phyloP scores from a whole-genome alignment of 2,797 vertebrate species.

The Peromyscus nudipes region DNA sequence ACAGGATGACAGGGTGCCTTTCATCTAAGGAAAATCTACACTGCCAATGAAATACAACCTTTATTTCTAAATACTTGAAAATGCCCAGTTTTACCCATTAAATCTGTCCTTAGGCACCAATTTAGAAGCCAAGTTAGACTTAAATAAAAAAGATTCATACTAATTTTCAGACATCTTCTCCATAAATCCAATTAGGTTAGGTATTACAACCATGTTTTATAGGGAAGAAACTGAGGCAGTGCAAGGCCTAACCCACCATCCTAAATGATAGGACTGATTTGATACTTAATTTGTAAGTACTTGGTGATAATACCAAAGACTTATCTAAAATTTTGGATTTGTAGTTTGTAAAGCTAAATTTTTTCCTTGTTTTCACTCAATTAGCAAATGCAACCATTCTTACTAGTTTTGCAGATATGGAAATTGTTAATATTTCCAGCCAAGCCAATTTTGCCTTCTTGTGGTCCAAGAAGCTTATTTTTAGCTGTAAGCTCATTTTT shows the following conservation, averaged over 20 bases:
- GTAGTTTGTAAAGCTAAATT: neutral
- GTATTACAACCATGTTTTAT: neutral
- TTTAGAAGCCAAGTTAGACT: neutral
- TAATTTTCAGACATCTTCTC: neutral
- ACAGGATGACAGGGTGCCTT: neutral
- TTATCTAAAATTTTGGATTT: neutral
- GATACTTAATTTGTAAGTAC: neutral
- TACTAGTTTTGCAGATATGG: neutral
- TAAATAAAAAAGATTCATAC: neutral
- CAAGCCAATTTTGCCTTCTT: neutral
- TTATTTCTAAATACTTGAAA: constrained; percentile 50
- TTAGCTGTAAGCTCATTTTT: neutral
- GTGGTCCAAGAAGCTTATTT: neutral
- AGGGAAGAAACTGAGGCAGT: neutral
- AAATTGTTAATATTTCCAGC: neutral
- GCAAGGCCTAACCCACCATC: neutral
- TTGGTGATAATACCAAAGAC: neutral
- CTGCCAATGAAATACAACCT: constrained; percentile 22
- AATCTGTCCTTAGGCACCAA: neutral
- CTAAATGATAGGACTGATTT: neutral
- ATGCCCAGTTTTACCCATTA: constrained; percentile 10
- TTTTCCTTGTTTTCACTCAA: neutral
- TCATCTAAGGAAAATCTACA: neutral
- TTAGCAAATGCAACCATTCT: neutral
- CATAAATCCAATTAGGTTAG: neutral